Evolutionary conservation across 2,888 invertebrate genomes (phyloP).

Genomic region (Lithophane semibrunnea): DNA sequence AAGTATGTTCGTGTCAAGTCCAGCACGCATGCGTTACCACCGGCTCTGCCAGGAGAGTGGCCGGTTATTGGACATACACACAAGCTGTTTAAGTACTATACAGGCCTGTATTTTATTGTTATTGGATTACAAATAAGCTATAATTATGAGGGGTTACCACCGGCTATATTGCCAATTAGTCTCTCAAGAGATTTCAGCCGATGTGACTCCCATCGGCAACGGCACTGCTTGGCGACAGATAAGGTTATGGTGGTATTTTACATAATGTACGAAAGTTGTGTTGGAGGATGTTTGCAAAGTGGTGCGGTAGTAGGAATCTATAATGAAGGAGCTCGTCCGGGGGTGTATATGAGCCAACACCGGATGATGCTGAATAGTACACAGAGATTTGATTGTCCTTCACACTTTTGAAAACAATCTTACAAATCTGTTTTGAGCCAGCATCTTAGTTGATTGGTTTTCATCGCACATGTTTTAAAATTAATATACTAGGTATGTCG

Average conservation of each 20-base stretch:
- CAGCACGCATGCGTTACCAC: slow-evolving; percentile 29
- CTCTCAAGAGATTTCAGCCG: no score
- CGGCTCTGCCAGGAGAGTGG: slow-evolving; percentile 10
- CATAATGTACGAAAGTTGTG: no score
- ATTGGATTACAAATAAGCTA: not conserved
- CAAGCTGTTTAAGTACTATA: slow-evolving; percentile 6
- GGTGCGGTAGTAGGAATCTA: not conserved
- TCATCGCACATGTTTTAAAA: no score
- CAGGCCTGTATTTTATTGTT: not conserved
- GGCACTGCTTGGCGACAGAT: no score
- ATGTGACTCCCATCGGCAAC: no score
- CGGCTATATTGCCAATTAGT: no score
- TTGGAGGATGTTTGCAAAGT: no score
- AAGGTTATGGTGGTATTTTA: no score
- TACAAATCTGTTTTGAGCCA: no score
- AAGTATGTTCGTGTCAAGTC: slow-evolving; percentile 17
- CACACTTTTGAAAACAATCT: not conserved
- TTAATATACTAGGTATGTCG: no score
- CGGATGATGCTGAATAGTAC: not conserved
- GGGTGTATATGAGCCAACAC: not conserved
- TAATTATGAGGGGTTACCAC: no score
- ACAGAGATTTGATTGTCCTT: not conserved
- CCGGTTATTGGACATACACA: slow-evolving; percentile 25
- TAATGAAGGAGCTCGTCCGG: not conserved
- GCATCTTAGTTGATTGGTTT: no score